These are phyloP conservation scores for Salvelinus sp. DNA, from an alignment of 2,113 vertebrate species.

Conservation along the genomic window DNA sequence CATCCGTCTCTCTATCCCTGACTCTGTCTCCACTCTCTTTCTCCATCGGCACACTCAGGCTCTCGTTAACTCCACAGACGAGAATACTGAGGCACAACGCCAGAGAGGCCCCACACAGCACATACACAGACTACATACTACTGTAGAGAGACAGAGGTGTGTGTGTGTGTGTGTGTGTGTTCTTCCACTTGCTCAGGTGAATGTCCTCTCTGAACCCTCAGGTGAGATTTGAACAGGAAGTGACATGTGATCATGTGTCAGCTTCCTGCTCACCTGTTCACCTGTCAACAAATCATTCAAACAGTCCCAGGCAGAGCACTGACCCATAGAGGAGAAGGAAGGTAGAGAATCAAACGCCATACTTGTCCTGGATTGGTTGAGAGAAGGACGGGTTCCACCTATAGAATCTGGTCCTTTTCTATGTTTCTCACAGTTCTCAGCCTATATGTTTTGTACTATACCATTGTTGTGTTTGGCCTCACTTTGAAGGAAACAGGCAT, in stretches of 20 bases:
- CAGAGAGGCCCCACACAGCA: not conserved
- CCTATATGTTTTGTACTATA: not conserved
- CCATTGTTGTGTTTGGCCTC: too few species aligned
- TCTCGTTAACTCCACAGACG: conserved; percentile 8
- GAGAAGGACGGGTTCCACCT: not conserved
- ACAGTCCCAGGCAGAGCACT: not conserved
- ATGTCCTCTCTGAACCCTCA: not conserved
- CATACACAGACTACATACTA: not conserved
- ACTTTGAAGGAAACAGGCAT: not conserved
- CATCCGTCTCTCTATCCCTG: conserved; percentile 12
- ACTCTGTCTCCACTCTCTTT: not conserved
- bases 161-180: too few species aligned
- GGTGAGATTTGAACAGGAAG: not conserved
- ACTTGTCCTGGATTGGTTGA: not conserved
- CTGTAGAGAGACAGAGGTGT: not conserved
- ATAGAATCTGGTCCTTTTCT: not conserved
- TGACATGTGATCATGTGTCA: not conserved
- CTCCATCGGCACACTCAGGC: not conserved
- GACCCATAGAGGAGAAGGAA: not conserved
- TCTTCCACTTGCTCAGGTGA: not conserved
- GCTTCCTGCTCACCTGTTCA: not conserved
- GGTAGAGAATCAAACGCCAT: not conserved
- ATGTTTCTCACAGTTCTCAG: not conserved
- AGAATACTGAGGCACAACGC: conserved; percentile 18
- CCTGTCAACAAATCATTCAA: not conserved